Base-by-base conservation (phyloP, 2,888 invertebrate genomes). In the Trissolcus brochymenae region DNA sequence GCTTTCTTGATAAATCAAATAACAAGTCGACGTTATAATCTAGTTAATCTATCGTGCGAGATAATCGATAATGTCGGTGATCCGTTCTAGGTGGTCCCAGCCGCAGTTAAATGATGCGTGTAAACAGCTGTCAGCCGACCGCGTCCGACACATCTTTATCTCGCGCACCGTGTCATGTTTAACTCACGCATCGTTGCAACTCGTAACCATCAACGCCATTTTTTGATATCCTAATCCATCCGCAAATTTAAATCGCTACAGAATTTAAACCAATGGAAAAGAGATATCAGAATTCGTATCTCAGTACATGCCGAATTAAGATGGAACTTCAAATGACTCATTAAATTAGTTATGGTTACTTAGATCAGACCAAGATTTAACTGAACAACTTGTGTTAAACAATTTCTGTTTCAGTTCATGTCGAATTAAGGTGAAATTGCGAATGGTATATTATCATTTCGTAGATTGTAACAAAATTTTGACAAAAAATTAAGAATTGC, bases 31-130 rank as follows among this genome's bases (percentile, higher is more conserved):
- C 78, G 74, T 74, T 84, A 84, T 87, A 87, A 88, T 88, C 88
- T 85, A 83, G 86, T 86, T 88, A 87, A 87, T 88, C 87, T 86
- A 87, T 88, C 86, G 86, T 80, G 78, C 80, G 83, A 85, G 87
- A 87, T 88, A 88, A 87, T 87, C 87, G 87, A 87, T 88, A 88
- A 86, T 85, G 87, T 87, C 86, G 83, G 85, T 86, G 83, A 87
- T 87, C 84, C 84, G 84, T 86, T 86, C 84, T 82, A 84, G 84
- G 83, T 84, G 84, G 84, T 83, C 84, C 85, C 80, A 51, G 81
- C 80, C 57, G 79, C 80, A 76, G 61, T 70, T 84, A 87, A 88
- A 87, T 87, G 87, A 88, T 84, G 87, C 87, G 85, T 86, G 87
- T 88, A 88, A 88, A 75, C 86, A 82, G 84, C 86, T 87, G 88